Base-by-base conservation (phyloP, 2,113 vertebrate species). In the Triplophysa siluroides region DNA sequence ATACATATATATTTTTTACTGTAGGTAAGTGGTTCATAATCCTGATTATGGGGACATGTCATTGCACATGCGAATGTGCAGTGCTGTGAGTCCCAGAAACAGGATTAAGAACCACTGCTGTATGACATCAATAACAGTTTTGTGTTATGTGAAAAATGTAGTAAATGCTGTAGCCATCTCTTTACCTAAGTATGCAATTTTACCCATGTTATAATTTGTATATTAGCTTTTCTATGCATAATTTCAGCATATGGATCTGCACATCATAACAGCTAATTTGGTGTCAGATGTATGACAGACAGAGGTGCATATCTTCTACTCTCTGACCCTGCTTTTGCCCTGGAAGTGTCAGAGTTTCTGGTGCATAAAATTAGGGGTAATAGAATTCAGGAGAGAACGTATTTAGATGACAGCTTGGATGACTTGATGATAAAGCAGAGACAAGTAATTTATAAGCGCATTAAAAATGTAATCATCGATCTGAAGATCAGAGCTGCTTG, bases 301-400 rank as follows among this genome's bases (percentile, higher is more conserved):
- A 63, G 38, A 67, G 33, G 52, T 16, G 21, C 64, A 68, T 63
- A 23, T 69, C 47, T 69, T 76, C 45, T 58, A 60, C 71, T 68
- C 62, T 24, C 43, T 56, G 72, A 56, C 47, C 6, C 60, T 64
- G 24, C 52, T 6, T 56, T 38, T 74, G 64, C 41, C 47, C 70
- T 63, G 65, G 63, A 79, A 63, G 77, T 82, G 81, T 73, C 68
- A 45, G 78, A 38, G 67, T 82, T 85, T 90, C 81, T 88, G 85
- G 87, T 87, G 86, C 72, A 67, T 77, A 82, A 84, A 88, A 90
- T 92, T 87, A 86, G 83, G 83, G 84, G 85, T 91, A 91, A 92
- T 91, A 81, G 82, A 91, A 90, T 88, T 90, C 87, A 86, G 82
- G 88, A 90, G 87, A 90, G 83, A 65, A 60, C 64, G 14, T 81